These are phyloP conservation scores for Syrmaticus mikado DNA, from an alignment of 2,113 vertebrate species.

Conservation along the genomic window DNA sequence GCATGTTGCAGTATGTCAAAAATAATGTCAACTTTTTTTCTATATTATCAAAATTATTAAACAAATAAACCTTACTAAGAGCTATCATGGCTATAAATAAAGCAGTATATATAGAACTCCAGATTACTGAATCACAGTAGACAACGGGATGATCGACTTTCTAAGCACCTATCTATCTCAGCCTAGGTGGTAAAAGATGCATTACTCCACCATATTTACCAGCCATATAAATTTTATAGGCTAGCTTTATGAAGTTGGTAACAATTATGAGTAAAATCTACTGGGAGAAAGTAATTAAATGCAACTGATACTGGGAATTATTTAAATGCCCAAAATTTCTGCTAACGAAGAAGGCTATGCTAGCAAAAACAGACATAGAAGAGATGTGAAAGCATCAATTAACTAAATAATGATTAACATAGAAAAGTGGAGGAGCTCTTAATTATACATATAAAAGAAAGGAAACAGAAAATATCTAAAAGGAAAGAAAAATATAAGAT, in stretches of 20 bases:
- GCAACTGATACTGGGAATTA: conserved; percentile 11
- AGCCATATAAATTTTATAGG: not conserved
- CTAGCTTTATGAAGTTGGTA: not conserved
- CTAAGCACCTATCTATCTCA: not conserved
- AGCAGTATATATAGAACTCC: not conserved
- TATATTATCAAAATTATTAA: not conserved
- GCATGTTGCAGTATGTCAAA: not conserved
- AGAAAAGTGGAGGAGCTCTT: not conserved
- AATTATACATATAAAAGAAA: not conserved
- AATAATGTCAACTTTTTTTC: not conserved
- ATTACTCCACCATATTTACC: conserved; percentile 10
- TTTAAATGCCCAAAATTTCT: not conserved
- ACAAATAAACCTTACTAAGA: not conserved
- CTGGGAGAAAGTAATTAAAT: conserved; percentile 62
- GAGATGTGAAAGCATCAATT: not conserved
- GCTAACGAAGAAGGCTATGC: not conserved
- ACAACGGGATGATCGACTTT: not conserved
- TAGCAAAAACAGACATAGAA: not conserved
- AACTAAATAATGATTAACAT: conserved; percentile 43
- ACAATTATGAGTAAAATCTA: conserved; percentile 26
- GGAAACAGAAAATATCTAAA: not conserved
- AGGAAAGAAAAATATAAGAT: not conserved
- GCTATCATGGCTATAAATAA: not conserved
- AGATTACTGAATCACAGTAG: not conserved
- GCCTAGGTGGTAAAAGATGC: fast-evolving